These are phyloP conservation scores for Semicossyphus pulcher DNA, from an alignment of 2,113 vertebrate genomes.

Conservation along the genomic window DNA sequence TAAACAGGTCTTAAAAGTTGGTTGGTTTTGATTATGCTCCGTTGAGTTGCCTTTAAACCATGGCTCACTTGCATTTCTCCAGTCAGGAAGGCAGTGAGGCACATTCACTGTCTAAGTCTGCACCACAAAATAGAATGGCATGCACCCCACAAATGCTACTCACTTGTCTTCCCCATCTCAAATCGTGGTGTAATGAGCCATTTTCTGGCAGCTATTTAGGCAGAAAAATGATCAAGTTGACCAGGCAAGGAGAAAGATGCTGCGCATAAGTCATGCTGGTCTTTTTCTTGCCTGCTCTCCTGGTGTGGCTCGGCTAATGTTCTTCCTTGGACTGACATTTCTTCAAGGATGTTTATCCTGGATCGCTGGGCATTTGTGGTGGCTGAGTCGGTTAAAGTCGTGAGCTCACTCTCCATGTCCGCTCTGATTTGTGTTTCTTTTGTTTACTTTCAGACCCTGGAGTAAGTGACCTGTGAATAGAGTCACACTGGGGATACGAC, in stretches of 20 bases:
- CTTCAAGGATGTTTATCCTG: constrained; percentile 70
- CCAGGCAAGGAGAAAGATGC: constrained; percentile 42
- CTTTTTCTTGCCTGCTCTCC: constrained; percentile 16
- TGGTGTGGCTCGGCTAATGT: constrained; percentile 37
- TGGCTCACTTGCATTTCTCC: background rate
- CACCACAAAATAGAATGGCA: constrained; percentile 14
- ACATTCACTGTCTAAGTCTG: background rate
- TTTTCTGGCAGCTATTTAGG: constrained; percentile 56
- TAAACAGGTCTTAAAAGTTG: background rate
- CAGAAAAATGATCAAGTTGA: constrained; percentile 65
- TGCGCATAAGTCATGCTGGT: constrained; percentile 31
- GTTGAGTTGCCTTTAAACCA: background rate
- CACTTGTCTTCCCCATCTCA: constrained; percentile 51
- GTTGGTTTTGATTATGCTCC: background rate
- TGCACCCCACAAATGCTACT: constrained; percentile 11
- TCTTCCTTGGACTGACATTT: constrained; percentile 63
- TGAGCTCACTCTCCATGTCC: constrained; percentile 59
- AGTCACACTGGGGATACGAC: constrained; percentile 41
- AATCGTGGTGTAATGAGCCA: constrained; percentile 64
- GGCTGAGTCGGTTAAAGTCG: constrained; percentile 48
- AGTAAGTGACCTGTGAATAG: constrained; percentile 66
- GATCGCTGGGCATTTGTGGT: constrained; percentile 62
- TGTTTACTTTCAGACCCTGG: constrained; percentile 62
- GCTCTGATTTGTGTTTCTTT: constrained; percentile 67
- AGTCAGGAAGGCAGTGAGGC: background rate